phyloP scores from a whole-genome alignment of 1,140 invertebrate genomes.

The Pomacea maculata region DNA sequence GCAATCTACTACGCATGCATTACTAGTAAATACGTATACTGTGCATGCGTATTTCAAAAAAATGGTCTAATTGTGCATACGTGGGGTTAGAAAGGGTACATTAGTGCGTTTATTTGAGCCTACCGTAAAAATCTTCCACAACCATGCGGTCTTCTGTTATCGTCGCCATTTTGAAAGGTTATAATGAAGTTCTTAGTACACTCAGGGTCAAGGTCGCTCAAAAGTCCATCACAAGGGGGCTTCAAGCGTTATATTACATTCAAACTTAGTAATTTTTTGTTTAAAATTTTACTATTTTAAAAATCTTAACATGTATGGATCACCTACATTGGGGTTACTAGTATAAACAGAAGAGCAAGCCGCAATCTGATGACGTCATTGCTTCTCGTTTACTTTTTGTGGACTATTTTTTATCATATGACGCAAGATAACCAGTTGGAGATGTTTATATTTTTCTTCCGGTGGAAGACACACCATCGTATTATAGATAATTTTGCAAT shows the following conservation, averaged over 20 bases:
- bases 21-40: too few relatives aligned
- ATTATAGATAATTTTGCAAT: too few relatives aligned
- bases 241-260: neutral
- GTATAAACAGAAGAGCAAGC: neutral
- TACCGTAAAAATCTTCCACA: neutral
- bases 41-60: too few relatives aligned
- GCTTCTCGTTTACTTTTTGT: too few relatives aligned
- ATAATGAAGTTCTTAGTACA: neutral
- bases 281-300: neutral
- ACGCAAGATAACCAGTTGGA: too few relatives aligned
- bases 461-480: too few relatives aligned
- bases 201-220: neutral
- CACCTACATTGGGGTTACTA: neutral
- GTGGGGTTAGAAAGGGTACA: neutral
- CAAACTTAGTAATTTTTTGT: neutral
- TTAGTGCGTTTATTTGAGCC: neutral
- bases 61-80: neutral
- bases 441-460: too few relatives aligned
- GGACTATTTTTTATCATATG: too few relatives aligned
- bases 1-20: too few relatives aligned
- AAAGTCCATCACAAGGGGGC: too few relatives aligned
- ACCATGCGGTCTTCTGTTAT: slow-evolving; percentile 1
- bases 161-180: slow-evolving; percentile 1
- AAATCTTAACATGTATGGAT: neutral
- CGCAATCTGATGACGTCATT: too few relatives aligned